Percentiles rank a stretch among this genome's conserved stretches.
These are phyloP conservation scores for Homarus gammarus DNA, from an alignment of 2,888 invertebrate species.

Conservation along the genomic window DNA sequence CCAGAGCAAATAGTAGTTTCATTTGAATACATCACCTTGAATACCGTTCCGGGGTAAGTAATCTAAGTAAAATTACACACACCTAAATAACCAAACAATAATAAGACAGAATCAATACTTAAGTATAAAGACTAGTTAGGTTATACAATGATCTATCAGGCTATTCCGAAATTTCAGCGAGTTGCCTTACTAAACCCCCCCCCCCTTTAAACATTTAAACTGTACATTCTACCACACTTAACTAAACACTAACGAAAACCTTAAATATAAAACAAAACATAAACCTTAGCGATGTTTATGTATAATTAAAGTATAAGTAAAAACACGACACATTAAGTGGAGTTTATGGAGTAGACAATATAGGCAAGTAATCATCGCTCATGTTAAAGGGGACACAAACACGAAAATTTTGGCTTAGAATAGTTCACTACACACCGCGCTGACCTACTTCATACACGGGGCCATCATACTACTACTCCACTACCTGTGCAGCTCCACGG, in stretches of 20 bases:
- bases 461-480: no score
- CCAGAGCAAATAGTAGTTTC: conserved; percentile 53
- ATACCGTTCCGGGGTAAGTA: conserved; percentile 16
- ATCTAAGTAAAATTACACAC: background rate
- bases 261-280: background rate
- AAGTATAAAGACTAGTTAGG: background rate
- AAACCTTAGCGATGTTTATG: background rate
- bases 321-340: background rate
- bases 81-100: background rate
- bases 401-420: background rate
- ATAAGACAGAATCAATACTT: background rate
- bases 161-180: background rate
- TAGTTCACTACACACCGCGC: background rate
- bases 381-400: background rate
- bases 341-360: background rate
- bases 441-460: background rate
- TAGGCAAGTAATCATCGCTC: background rate
- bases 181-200: background rate
- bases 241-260: background rate
- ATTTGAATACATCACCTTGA: conserved; percentile 59
- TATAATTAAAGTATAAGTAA: background rate
- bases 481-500: no score
- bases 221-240: background rate
- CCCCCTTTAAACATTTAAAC: background rate
- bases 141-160: background rate